Evolutionary conservation across 2,888 invertebrate genomes (phyloP).

Genomic region (Acleris literana): DNA sequence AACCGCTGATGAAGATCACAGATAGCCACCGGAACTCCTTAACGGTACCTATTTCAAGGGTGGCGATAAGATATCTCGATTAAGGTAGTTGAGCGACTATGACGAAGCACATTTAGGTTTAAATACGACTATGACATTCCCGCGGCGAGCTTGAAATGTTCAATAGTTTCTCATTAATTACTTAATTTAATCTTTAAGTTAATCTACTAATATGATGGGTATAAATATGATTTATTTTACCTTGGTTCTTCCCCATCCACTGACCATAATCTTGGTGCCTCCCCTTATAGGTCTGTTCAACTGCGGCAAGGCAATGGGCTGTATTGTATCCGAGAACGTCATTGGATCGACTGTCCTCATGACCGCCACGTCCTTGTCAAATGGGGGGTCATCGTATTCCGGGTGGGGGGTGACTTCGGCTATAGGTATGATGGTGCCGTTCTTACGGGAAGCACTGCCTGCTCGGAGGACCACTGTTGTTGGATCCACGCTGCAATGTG

Average conservation of each 20-base stretch:
- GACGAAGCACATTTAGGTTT: no score
- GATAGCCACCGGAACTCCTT: no score
- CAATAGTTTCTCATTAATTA: no score
- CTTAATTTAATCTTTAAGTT: no score
- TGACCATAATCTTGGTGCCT: conserved; percentile 56
- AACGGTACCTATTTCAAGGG: no score
- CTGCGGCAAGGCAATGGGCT: conserved; percentile 59
- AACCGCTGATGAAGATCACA: no score
- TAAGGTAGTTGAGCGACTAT: no score
- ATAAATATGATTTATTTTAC: conserved; percentile 51
- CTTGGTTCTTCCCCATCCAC: conserved; percentile 72
- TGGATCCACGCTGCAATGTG: conserved; percentile 63
- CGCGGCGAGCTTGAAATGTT: no score
- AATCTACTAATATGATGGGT: no score
- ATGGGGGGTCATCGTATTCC: conserved; percentile 62
- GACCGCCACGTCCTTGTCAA: conserved; percentile 73
- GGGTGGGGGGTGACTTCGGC: conserved; percentile 69
- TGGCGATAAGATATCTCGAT: no score
- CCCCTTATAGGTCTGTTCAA: conserved; percentile 50
- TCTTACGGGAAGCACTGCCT: conserved; percentile 68
- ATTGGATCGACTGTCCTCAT: conserved; percentile 69
- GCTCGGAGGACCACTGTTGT: conserved; percentile 70
- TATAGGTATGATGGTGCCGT: conserved; percentile 73
- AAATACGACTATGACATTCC: no score
- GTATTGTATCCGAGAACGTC: conserved; percentile 57